Evolutionary conservation across 2,888 invertebrate genomes (phyloP), one percentile per base, ranked within the genome.

Genomic region (Mimas tiliae): DNA sequence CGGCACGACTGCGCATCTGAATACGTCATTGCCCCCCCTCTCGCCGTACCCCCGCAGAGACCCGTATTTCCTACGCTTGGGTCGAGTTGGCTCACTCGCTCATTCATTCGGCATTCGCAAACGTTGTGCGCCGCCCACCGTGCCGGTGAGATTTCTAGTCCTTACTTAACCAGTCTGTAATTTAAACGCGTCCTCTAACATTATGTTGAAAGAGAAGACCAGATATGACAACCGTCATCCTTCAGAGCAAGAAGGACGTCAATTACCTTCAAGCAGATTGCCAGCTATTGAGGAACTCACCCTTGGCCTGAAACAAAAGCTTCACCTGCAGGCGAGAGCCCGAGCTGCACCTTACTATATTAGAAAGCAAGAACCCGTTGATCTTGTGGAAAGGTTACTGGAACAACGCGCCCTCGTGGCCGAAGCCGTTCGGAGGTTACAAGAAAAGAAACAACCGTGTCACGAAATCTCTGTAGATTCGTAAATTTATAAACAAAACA

Each of bases 1-100:
- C 91, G 92, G 91, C 90, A 88, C 91, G 91, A 87, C 91, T 93
- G 93, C 93, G 93, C 93, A 93, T 90, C 90, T 82, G 86, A 80
- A 83, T 85, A 90, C 92, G 93, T 91, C 93, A 91, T 81, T 72
- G 76, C 87, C 86, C 83, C 87, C 82, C 84, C 82, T 58, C 81
- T 78, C 79, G 77, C 76, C 74, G 69, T 71, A 67, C 80, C 87
- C 88, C 89, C 90, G 86, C 86, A 72, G 81, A 85, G 83, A 82
- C 88, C 90, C 80, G 86, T 87, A 82, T 87, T 87, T 87, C 84
- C 85, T 87, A 87, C 87, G 85, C 83, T 85, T 85, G 87, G 88
- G 87, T 89, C 88, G 89, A 81, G 81, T 81, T 83, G 81, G 84
- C 87, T 86, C 87, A 85, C 91, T 91, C 89, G 87, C 91, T 92